Percentiles rank a stretch among this genome's conserved stretches.
These are phyloP conservation scores for Pygoscelis antarcticus DNA, from an alignment of 2,113 vertebrate species.

Conservation along the genomic window DNA sequence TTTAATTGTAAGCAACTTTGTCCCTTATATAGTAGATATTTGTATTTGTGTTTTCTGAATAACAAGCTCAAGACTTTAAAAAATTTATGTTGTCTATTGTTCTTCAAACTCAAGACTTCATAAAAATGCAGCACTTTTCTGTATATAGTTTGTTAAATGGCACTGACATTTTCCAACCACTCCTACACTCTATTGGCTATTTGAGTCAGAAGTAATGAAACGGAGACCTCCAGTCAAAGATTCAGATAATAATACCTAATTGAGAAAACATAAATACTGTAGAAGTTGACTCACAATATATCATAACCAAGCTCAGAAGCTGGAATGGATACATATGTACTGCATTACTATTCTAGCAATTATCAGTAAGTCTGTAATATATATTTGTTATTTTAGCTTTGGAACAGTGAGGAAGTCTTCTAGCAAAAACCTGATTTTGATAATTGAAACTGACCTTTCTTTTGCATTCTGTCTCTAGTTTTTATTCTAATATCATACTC, in stretches of 20 bases:
- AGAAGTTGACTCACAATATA: neutral
- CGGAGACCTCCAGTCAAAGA: neutral
- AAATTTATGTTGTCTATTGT: neutral
- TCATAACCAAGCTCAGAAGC: neutral
- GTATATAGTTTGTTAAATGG: neutral
- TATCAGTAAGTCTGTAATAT: neutral
- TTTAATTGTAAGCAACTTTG: neutral
- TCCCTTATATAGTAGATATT: neutral
- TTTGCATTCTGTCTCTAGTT: neutral
- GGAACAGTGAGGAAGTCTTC: neutral
- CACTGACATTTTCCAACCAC: neutral
- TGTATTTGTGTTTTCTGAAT: neutral
- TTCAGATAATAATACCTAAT: neutral
- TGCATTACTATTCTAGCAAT: neutral
- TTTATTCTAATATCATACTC: neutral
- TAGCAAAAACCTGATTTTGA: neutral
- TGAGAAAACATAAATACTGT: neutral
- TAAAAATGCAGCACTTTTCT: neutral
- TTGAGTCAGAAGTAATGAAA: neutral
- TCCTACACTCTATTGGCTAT: neutral
- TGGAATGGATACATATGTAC: neutral
- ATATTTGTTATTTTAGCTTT: neutral
- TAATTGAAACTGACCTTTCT: neutral
- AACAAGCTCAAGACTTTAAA: neutral
- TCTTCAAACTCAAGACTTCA: neutral